Evolutionary conservation across 2,797 vertebrate genomes (phyloP).

Genomic region (Astyanax mexicanus): DNA sequence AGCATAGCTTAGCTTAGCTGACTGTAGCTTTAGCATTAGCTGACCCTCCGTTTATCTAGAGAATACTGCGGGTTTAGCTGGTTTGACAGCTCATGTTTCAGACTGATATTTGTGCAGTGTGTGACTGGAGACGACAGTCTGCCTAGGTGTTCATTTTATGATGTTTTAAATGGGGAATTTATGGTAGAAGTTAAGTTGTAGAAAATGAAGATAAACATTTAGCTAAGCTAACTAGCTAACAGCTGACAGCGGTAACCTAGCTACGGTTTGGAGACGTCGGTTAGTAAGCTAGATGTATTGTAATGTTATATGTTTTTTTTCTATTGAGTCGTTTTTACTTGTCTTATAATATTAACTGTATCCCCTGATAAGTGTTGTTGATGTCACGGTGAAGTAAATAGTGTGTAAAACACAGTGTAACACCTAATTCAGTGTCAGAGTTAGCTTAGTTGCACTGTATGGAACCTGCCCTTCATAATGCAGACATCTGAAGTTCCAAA

Average conservation of each 20-base stretch:
- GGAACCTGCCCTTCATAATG: not conserved
- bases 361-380: not conserved
- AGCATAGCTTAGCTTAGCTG: not conserved
- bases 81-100: not conserved
- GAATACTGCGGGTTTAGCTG: not conserved
- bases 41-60: no score
- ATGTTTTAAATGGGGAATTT: no score
- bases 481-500: no score
- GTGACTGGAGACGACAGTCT: not conserved
- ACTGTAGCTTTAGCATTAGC: not conserved
- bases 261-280: no score
- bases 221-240: not conserved
- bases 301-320: no score
- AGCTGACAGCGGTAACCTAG: no score
- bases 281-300: no score
- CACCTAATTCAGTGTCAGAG: no score
- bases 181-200: not conserved
- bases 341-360: not conserved
- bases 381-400: not conserved
- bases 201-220: no score
- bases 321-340: no score
- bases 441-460: no score
- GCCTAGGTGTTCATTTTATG: not conserved
- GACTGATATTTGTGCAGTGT: not conserved
- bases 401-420: no score